A percentile compares a stretch with the other conserved stretches of the same genome.
Conservation (phyloP, 2,888 invertebrate species). For the Drosophila infuscata region DNA sequence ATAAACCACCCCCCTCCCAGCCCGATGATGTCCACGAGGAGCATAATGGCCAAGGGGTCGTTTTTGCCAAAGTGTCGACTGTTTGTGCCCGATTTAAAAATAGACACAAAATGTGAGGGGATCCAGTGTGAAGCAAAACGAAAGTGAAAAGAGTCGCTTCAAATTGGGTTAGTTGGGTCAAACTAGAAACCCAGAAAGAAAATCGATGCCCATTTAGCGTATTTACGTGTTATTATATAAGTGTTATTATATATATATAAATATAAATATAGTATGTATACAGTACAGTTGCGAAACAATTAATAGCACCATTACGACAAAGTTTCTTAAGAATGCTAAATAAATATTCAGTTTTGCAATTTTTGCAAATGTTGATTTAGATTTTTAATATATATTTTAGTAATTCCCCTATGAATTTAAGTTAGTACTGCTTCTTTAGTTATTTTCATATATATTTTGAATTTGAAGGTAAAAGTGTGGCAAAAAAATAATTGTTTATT, state of each 20-base stretch:
- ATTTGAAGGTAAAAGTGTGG: no score
- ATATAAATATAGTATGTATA: not conserved
- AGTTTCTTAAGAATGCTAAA: not conserved
- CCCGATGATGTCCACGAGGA: constrained; percentile 21
- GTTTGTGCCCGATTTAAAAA: constrained; percentile 15
- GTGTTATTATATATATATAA: not conserved
- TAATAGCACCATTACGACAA: not conserved
- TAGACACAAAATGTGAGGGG: constrained; percentile 20
- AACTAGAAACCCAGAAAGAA: constrained; percentile 13
- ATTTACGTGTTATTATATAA: constrained; percentile 19
- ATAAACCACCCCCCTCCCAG: constrained; percentile 15
- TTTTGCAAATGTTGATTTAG: not conserved
- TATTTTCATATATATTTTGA: no score
- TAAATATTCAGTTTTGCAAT: not conserved
- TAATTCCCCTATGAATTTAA: not conserved
- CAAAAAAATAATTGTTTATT: no score
- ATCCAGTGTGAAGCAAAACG: constrained; percentile 8
- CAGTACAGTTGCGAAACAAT: not conserved
- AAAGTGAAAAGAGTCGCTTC: constrained; percentile 36
- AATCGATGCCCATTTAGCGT: constrained; percentile 45
- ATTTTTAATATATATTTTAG: not conserved
- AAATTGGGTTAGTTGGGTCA: constrained; percentile 63
- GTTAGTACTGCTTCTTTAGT: not conserved
- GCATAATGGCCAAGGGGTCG: not conserved
- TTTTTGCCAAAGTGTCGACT: not conserved